phyloP scores from a whole-genome alignment of 1,140 invertebrate species.

The Plectrocnemia conspersa region DNA sequence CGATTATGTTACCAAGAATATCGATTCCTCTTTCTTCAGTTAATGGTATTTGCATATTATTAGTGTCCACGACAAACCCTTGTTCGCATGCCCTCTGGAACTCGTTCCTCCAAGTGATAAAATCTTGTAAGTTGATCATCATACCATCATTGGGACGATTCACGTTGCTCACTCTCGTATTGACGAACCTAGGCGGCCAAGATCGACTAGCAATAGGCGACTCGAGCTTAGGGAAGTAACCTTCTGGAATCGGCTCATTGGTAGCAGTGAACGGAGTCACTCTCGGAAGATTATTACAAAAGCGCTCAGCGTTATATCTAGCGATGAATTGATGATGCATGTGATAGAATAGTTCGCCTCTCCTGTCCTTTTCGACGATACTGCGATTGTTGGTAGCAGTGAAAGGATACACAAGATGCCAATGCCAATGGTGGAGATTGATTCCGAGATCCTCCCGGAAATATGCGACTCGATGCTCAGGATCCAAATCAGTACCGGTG shows the following conservation, averaged over 20 bases:
- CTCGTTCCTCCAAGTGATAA: slow-evolving; percentile 70
- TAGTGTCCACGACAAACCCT: slow-evolving; percentile 52
- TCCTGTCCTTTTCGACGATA: slow-evolving; percentile 63
- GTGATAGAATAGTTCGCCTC: slow-evolving; percentile 74
- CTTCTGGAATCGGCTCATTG: slow-evolving; percentile 59
- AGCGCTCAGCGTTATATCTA: slow-evolving; percentile 66
- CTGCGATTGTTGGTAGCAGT: slow-evolving; percentile 51
- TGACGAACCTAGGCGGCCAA: slow-evolving; percentile 46
- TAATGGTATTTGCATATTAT: slow-evolving; percentile 53
- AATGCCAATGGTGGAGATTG: slow-evolving; percentile 81
- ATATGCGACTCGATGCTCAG: slow-evolving; percentile 70
- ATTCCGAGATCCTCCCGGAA: slow-evolving; percentile 70
- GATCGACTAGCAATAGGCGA: slow-evolving; percentile 51
- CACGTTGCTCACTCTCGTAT: slow-evolving; percentile 58
- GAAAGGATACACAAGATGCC: slow-evolving; percentile 75
- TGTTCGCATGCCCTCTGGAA: slow-evolving; percentile 70
- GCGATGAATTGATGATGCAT: slow-evolving; percentile 72
- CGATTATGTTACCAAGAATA: slow-evolving; percentile 73
- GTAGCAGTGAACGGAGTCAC: slow-evolving; percentile 57
- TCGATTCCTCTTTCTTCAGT: slow-evolving; percentile 71
- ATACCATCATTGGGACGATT: slow-evolving; percentile 63
- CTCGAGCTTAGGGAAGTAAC: slow-evolving; percentile 70
- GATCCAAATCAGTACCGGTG: slow-evolving; percentile 66
- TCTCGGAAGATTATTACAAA: slow-evolving; percentile 58
- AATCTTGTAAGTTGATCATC: slow-evolving; percentile 59